phyloP scores from a whole-genome alignment of 2,797 vertebrate species.

The Onychomys leucogaster region DNA sequence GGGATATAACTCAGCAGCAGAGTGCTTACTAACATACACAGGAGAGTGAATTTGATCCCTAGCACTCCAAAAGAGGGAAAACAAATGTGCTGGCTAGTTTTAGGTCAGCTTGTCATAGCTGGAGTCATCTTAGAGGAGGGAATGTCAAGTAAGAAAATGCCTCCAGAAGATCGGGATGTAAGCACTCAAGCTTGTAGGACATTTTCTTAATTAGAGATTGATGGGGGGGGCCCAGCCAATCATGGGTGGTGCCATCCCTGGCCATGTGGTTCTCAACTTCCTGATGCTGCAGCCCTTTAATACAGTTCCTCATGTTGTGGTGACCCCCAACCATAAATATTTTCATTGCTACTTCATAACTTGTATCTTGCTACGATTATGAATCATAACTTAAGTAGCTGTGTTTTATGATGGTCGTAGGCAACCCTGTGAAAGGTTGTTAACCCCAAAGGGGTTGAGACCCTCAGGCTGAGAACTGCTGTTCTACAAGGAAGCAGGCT shows the following conservation, averaged over 20 bases:
- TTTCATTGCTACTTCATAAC: neutral
- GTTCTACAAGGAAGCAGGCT: neutral
- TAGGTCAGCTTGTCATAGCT: neutral
- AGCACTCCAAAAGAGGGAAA: neutral
- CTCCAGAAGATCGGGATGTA: neutral
- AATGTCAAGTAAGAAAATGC: neutral
- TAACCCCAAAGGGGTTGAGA: neutral
- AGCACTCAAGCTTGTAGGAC: neutral
- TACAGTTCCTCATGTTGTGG: neutral
- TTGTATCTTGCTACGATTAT: neutral
- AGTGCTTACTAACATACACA: neutral
- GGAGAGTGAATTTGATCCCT: neutral
- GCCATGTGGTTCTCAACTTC: neutral
- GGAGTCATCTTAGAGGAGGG: neutral
- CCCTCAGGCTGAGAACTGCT: neutral
- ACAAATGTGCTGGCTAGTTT: neutral
- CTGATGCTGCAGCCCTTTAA: neutral
- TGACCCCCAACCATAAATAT: neutral
- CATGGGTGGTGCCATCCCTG: neutral
- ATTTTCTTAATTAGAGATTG: neutral
- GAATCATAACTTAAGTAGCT: neutral
- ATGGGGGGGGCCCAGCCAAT: neutral
- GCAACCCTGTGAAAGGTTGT: neutral
- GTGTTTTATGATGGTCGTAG: neutral
- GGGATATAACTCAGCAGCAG: neutral